Base-by-base conservation (phyloP, 1,140 invertebrate species). In the Chionoecetes opilio region DNA sequence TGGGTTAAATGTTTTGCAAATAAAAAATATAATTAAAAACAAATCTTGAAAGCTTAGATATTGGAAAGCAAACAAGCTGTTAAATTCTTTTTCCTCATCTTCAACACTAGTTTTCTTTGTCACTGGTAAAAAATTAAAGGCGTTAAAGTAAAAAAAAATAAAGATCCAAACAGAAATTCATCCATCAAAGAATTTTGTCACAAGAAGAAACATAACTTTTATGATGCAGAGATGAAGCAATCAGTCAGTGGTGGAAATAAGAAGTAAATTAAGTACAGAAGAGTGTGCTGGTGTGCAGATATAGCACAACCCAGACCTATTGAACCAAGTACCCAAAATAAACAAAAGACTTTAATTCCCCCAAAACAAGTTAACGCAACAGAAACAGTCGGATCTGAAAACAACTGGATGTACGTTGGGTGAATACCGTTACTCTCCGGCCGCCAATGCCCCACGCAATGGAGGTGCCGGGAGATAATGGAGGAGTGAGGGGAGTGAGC, bases 271-370 rank as follows among this genome's bases (percentile, higher is more conserved):
- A 93, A 93, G 92, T 93, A 93, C 92, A 93, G 82, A 93, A 86
- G 29, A 84, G 41, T 82, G 82, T 93, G 85, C 84, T 86, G 37
- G 46, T 21, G 34, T 82, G 82, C 85, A 75, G 92, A 29, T 86
- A 38, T 34, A 41, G 82, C 53, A 82, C 86, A 90, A 82, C 85
- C 93, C 86, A 90, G 63, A 35, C 82, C 35, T 82, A 53, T 41
- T 75, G 82, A 94, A 94, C 93, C 93, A 94, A 94, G 89, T 90
- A 94, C 93, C 93, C 93, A 89, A 63, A 87, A 94, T 41, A 93
- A 82, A 94, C 41, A 38, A 34, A 89, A 94, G 38, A 46, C 26
- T 38, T 38, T 86, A 34, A 94, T 90, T 88, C 75, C 87, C 87
- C 63, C 88, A 94, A 93, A 88, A 93, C 91, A 92, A 82, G 32